phyloP scores from a whole-genome alignment of 2,113 vertebrate genomes.

The Scophthalmus maximus region DNA sequence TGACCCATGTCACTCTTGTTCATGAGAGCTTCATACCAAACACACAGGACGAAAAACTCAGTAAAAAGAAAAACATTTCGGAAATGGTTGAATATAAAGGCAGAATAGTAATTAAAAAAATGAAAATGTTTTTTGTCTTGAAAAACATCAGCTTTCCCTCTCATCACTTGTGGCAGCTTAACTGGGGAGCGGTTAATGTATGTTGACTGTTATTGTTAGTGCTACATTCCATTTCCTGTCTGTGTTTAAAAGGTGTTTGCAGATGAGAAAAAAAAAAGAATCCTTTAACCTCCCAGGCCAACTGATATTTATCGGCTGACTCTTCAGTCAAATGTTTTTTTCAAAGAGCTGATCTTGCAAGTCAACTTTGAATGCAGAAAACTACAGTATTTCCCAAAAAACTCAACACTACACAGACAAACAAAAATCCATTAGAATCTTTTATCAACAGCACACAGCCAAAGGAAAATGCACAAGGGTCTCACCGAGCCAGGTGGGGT shows the following conservation, averaged over 20 bases:
- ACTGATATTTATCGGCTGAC: slow-evolving; percentile 6
- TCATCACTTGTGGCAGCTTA: not conserved
- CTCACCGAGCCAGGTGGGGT: slow-evolving; percentile 86
- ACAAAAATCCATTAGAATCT: not conserved
- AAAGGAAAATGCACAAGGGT: slow-evolving; percentile 51
- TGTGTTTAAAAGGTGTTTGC: not conserved
- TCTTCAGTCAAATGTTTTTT: not conserved
- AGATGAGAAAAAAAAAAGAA: not conserved
- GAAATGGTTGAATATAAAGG: not conserved
- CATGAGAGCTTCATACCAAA: slow-evolving; percentile 6
- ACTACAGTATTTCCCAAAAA: too few relatives aligned
- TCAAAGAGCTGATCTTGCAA: too few relatives aligned
- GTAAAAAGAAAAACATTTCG: not conserved
- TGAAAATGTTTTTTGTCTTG: not conserved
- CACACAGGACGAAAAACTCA: not conserved
- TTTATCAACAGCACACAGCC: slow-evolving; percentile 5
- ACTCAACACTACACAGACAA: not conserved
- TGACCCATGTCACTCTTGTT: slow-evolving; percentile 12
- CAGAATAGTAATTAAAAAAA: not conserved
- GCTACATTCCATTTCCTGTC: not conserved
- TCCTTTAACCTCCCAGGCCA: not conserved
- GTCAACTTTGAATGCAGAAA: too few relatives aligned
- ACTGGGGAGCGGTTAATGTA: too few relatives aligned
- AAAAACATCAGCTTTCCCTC: not conserved
- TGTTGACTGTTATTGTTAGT: too few relatives aligned